phyloP scores from a whole-genome alignment of 2,113 vertebrate genomes.

The Sceloporus tristichus region DNA sequence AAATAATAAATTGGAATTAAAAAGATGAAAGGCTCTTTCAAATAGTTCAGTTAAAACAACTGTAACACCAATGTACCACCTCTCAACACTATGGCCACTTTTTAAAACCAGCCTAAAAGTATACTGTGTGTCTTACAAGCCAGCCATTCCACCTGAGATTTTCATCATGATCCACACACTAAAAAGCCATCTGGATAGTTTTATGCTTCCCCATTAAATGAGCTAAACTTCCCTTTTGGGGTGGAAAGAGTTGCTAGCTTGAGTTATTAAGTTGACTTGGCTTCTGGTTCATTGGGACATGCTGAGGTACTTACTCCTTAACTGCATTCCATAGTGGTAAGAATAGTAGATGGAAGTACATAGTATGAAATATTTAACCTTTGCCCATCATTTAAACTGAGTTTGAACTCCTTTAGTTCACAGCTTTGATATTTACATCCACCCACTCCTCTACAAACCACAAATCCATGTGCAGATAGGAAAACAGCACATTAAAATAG shows the following conservation, averaged over 20 bases:
- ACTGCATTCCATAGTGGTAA: constrained; percentile 29
- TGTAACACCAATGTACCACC: background rate
- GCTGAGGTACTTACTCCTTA: background rate
- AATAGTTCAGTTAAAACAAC: too few relatives aligned
- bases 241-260: background rate
- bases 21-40: too few relatives aligned
- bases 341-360: background rate
- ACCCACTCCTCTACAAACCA: background rate
- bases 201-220: constrained; percentile 13
- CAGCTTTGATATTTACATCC: constrained; percentile 5
- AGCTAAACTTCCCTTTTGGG: constrained; percentile 11
- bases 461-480: constrained; percentile 8
- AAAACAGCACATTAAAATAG: background rate
- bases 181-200: constrained; percentile 26
- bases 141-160: background rate
- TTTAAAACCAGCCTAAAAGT: background rate
- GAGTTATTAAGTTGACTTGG: constrained; percentile 10
- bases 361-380: constrained; percentile 9
- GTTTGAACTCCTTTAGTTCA: constrained; percentile 9
- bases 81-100: background rate
- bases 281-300: constrained; percentile 8
- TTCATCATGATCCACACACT: constrained; percentile 26
- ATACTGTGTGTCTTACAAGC: background rate
- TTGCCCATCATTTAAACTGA: constrained; percentile 29
- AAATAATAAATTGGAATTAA: too few relatives aligned